A percentile compares a stretch with the other conserved stretches of the same genome.
Conservation (phyloP, 2,888 invertebrate species). For the Agriotes lineatus region DNA sequence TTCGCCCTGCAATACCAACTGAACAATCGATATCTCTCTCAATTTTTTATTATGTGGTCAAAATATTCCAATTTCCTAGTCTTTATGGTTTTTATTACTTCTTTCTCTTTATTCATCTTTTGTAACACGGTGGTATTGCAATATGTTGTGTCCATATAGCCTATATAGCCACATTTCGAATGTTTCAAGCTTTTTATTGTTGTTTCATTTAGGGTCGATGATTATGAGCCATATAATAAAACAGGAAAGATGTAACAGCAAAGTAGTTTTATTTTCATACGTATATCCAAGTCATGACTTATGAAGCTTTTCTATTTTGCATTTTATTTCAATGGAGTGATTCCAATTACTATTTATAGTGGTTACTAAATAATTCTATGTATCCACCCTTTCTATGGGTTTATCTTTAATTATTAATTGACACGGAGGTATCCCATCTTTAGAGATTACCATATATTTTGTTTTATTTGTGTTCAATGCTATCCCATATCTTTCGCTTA, state of each 20-base stretch:
- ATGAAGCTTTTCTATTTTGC: not conserved
- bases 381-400: not conserved
- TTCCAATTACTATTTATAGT: conserved; percentile 1
- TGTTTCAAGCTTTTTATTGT: not conserved
- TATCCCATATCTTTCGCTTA: not conserved
- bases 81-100: not conserved
- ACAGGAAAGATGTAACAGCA: not conserved
- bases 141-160: not conserved
- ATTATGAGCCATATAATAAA: not conserved
- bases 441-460: too few species aligned
- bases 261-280: not conserved
- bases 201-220: not conserved
- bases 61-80: not conserved
- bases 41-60: not conserved
- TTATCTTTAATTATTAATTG: not conserved
- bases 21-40: too few species aligned
- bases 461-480: not conserved
- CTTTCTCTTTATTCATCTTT: not conserved
- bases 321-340: not conserved
- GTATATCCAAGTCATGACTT: not conserved
- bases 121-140: too few species aligned
- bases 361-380: not conserved
- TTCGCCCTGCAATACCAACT: too few species aligned
- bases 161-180: too few species aligned
- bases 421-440: not conserved